Base-by-base conservation (phyloP, 2,888 invertebrate genomes). In the Sabellastarte sp. region DNA sequence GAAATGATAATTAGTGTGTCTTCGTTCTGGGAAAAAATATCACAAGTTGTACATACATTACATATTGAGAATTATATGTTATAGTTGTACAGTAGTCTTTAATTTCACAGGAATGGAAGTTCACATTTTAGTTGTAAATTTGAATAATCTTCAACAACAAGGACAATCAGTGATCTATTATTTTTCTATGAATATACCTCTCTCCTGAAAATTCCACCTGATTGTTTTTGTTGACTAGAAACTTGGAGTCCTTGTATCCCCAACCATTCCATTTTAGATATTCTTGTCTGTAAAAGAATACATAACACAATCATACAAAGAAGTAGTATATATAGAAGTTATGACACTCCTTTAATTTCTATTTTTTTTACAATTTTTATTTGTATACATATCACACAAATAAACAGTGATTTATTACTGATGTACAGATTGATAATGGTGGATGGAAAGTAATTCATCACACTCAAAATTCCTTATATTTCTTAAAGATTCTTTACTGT, bases 221-320 rank as follows among this genome's bases (percentile, higher is more conserved):
- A 2, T 86, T 86, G 67, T 85, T 77, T 59, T 88, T 87, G 63
- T 89, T 86, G 3, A 91, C 80, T 60, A 87, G 84, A 84, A 99
- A 98, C 84, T 89, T 89, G 0, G 96, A 93, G 85, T 98, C 97
- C 71, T 91, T 92, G 87, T 97, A 99, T n/a, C 99, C 99, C 99
- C 99, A 99, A 29, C 99, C 99, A 86, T 97, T 95, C 98, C 98
- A 98, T 86, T 95, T 97, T 59, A 98, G 86, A 41, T 93, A 84
- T 61, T 95, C 91, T 85, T 95, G 93, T 77, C 96, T 96, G 86
- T 29, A 75, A 71, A 55, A 20, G n/a, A n/a, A n/a, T n/a, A 32
- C 30, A 61, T 20, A 1, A 59, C n/a, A 59, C 4, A 41, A 31
- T 20, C 3, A 33, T 26, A 15, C 20, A 26, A 1, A 10, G 3